These are phyloP conservation scores for Rhinoptilus africanus DNA, from an alignment of 2,113 vertebrate genomes.

Conservation along the genomic window DNA sequence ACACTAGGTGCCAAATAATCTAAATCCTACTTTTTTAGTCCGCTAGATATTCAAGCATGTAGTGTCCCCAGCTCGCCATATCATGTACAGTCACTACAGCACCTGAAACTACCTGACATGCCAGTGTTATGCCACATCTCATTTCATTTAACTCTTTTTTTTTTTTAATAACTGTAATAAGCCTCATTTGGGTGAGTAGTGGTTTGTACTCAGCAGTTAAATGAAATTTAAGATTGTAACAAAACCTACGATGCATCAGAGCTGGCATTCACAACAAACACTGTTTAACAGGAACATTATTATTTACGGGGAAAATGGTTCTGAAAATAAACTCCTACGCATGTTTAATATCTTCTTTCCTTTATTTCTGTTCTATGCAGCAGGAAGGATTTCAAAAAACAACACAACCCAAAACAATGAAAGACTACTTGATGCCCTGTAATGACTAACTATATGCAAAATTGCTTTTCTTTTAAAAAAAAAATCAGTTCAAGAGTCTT, in stretches of 20 bases:
- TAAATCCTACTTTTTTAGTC: background rate
- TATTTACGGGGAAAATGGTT: conserved; percentile 18
- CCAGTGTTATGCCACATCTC: background rate
- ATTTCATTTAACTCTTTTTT: background rate
- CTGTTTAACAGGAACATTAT: conserved; percentile 2
- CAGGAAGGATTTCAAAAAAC: background rate
- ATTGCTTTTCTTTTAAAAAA: background rate
- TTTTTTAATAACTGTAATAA: background rate
- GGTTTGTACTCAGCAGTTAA: background rate
- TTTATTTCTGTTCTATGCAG: background rate
- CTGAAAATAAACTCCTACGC: conserved; percentile 35
- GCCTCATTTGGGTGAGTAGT: background rate
- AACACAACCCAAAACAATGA: background rate
- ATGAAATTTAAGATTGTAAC: background rate
- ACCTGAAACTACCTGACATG: background rate
- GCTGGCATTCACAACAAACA: background rate
- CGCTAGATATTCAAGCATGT: background rate
- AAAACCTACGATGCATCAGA: background rate
- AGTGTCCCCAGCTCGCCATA: background rate
- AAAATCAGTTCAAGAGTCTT: background rate
- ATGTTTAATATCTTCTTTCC: background rate
- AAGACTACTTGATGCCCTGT: background rate
- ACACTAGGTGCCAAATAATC: background rate
- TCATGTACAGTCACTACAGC: background rate
- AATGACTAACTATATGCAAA: conserved; percentile 21